Percentiles rank a stretch among this genome's conserved stretches.
Conservation (phyloP, 2,888 invertebrate species). For the Hoplodrina ambigua region DNA sequence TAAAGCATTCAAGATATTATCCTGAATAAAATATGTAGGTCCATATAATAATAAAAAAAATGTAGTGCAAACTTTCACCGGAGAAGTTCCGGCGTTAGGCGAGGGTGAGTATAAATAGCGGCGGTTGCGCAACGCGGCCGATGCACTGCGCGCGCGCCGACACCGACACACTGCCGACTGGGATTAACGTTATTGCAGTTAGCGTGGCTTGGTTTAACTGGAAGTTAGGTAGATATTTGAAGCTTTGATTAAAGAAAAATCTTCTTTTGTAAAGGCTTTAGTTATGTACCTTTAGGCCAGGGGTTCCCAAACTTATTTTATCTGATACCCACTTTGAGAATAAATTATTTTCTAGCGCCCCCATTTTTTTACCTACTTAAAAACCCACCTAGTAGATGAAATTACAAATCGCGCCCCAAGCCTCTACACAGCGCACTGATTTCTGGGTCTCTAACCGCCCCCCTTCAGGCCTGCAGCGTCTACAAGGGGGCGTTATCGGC, state of each 20-base stretch:
- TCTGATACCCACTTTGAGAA: no score
- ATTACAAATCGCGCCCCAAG: no score
- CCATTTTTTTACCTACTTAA: no score
- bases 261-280: background rate
- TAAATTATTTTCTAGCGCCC: no score
- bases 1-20: constrained; percentile 5
- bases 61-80: constrained; percentile 66
- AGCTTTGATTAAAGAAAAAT: no score
- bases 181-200: constrained; percentile 47
- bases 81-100: constrained; percentile 67
- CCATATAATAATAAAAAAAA: constrained; percentile 37
- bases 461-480: no score
- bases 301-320: no score
- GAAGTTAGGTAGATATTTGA: background rate
- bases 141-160: constrained; percentile 69
- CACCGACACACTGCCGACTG: constrained; percentile 46
- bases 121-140: constrained; percentile 75
- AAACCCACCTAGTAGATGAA: no score
- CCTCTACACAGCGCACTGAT: no score
- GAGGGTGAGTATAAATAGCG: constrained; percentile 72
- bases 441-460: no score
- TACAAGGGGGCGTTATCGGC: no score
- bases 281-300: no score
- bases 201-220: constrained; percentile 26
- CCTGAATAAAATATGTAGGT: constrained; percentile 36